Percentiles rank a stretch among this genome's conserved stretches.
Conservation (phyloP, 2,888 invertebrate species). For the Nomada fabriciana region DNA sequence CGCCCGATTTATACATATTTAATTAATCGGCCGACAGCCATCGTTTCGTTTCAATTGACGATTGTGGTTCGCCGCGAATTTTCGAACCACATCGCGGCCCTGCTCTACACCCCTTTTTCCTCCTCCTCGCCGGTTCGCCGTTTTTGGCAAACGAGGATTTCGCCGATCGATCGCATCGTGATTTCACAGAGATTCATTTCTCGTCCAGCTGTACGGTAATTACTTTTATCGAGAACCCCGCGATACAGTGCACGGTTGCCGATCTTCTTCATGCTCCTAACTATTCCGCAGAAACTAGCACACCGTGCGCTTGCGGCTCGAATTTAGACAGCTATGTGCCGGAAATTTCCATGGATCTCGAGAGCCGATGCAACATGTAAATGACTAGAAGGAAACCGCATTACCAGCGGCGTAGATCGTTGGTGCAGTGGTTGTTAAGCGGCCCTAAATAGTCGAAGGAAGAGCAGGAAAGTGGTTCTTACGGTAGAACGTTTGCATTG, state of each 20-base stretch:
- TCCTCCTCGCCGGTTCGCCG: neutral
- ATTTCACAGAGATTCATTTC: neutral
- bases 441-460: conserved; percentile 2
- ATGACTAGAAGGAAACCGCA: conserved; percentile 10
- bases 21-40: conserved; percentile 72
- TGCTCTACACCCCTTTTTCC: neutral
- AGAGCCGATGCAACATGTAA: conserved; percentile 22
- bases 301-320: neutral
- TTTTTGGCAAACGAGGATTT: conserved; percentile 5
- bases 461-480: conserved; percentile 16
- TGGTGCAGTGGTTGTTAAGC: conserved; percentile 9
- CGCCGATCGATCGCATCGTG: conserved; percentile 28
- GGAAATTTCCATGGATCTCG: conserved; percentile 14
- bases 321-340: conserved; percentile 3
- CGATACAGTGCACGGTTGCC: neutral
- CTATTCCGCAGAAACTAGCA: neutral
- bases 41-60: conserved; percentile 74
- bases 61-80: conserved; percentile 68
- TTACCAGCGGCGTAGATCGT: conserved; percentile 15
- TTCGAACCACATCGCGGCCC: conserved; percentile 54
- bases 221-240: neutral
- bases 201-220: neutral
- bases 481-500: neutral
- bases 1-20: conserved; percentile 73
- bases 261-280: neutral